Evolutionary conservation across 2,888 invertebrate genomes (phyloP).

Genomic region (Nomada flava): DNA sequence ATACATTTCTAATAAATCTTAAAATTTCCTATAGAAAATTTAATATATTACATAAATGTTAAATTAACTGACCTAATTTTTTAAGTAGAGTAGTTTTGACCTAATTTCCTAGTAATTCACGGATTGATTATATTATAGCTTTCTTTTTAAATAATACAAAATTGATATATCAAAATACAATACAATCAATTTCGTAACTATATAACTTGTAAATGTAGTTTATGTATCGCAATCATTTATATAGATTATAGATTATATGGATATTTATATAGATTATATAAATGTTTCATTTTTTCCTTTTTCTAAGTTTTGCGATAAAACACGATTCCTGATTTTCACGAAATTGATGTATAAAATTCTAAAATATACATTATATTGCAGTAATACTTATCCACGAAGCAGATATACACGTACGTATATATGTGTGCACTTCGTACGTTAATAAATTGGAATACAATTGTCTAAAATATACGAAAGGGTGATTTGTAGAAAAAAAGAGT

Average conservation of each 20-base stretch:
- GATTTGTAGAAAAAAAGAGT: constrained; percentile 25
- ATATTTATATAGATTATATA: too few relatives aligned
- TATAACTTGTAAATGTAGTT: constrained; percentile 12
- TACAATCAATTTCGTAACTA: constrained; percentile 18
- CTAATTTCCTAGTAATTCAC: constrained; percentile 8
- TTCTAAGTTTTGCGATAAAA: constrained; percentile 1
- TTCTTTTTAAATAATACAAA: neutral
- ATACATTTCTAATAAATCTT: constrained; percentile 3
- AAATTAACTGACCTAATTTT: constrained; percentile 11
- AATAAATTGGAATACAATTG: constrained; percentile 2
- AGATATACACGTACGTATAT: neutral
- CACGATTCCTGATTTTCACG: constrained; percentile 28
- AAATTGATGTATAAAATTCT: constrained; percentile 15
- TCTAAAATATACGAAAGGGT: constrained; percentile 15
- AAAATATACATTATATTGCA: constrained; percentile 42
- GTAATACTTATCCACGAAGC: constrained; percentile 30
- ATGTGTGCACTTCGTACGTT: neutral
- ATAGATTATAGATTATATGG: neutral
- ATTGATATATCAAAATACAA: constrained; percentile 12
- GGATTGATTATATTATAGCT: neutral
- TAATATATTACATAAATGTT: neutral
- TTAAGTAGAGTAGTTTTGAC: neutral
- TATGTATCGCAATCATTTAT: neutral
- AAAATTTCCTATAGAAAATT: constrained; percentile 9
- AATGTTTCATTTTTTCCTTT: constrained; percentile 1